Conservation (phyloP, 1,140 invertebrate species). For the Neodiprion pinetum region DNA sequence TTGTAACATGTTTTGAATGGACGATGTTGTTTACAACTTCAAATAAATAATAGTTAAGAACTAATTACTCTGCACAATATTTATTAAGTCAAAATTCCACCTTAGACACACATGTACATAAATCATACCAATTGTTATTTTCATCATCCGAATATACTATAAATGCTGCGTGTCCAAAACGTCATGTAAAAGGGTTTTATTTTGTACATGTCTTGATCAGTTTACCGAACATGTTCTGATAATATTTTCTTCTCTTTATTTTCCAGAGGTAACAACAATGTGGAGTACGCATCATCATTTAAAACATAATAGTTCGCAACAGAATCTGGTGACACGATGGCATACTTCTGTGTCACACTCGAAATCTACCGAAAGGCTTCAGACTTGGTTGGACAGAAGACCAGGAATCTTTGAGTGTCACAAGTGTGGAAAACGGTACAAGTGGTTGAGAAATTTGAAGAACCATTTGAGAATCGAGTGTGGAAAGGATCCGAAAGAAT, state of each 20-base stretch:
- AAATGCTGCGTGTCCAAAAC: too few species aligned
- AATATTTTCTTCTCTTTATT: neutral
- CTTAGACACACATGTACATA: too few species aligned
- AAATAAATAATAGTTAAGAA: too few species aligned
- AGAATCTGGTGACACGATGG: neutral
- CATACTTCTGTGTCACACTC: neutral
- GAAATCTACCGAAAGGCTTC: neutral
- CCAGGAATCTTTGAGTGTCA: conserved; percentile 49
- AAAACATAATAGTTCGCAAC: neutral
- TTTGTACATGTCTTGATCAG: too few species aligned
- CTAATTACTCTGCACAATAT: too few species aligned
- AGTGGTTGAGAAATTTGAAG: conserved; percentile 61
- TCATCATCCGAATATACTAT: neutral
- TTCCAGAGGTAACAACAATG: neutral
- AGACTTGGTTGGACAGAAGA: neutral
- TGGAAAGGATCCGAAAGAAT: conserved; percentile 59
- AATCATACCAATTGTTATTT: neutral
- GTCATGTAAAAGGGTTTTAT: too few species aligned
- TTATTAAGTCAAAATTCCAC: too few species aligned
- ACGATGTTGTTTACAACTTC: too few species aligned
- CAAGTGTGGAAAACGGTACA: conserved; percentile 63
- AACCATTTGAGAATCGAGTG: conserved; percentile 63
- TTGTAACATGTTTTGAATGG: too few species aligned
- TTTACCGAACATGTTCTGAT: too few species aligned
- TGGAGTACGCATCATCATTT: neutral